phyloP scores from a whole-genome alignment of 2,797 vertebrate genomes.

The Lophotriccus pileatus region DNA sequence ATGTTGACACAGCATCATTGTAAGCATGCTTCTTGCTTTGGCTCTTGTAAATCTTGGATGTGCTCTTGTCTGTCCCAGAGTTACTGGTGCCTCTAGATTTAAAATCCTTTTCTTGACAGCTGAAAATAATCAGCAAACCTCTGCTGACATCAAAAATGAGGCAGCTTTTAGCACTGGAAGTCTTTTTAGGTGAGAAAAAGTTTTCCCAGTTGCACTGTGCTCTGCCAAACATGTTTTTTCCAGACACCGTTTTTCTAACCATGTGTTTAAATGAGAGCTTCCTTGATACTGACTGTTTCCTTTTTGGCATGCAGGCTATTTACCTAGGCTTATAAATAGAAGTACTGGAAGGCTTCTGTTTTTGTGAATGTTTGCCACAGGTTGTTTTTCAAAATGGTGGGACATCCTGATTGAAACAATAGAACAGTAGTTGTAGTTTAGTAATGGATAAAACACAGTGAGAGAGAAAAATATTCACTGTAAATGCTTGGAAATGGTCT shows the following conservation, averaged over 20 bases:
- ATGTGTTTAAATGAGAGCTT: not conserved
- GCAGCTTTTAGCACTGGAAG: not conserved
- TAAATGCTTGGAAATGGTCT: not conserved
- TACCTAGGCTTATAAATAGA: not conserved
- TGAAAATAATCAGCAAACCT: not conserved
- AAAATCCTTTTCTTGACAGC: not conserved
- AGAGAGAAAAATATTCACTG: not conserved
- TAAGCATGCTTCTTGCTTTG: not conserved
- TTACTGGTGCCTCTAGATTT: not conserved
- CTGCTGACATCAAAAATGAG: not conserved
- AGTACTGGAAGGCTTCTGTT: not conserved
- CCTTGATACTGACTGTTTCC: not conserved
- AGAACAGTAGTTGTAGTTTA: not conserved
- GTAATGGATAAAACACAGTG: not conserved
- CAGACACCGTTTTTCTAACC: not conserved
- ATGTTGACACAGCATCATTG: not conserved
- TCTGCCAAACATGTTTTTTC: conserved; percentile 15
- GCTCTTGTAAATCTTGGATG: not conserved
- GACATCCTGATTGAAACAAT: not conserved
- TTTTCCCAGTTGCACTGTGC: not conserved
- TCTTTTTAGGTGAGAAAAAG: not conserved
- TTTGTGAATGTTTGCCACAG: not conserved
- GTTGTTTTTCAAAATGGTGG: not conserved
- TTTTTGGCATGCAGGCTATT: not conserved
- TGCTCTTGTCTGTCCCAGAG: not conserved